Conservation (phyloP, 2,888 invertebrate species). For the Holacanthella duospinosa region DNA sequence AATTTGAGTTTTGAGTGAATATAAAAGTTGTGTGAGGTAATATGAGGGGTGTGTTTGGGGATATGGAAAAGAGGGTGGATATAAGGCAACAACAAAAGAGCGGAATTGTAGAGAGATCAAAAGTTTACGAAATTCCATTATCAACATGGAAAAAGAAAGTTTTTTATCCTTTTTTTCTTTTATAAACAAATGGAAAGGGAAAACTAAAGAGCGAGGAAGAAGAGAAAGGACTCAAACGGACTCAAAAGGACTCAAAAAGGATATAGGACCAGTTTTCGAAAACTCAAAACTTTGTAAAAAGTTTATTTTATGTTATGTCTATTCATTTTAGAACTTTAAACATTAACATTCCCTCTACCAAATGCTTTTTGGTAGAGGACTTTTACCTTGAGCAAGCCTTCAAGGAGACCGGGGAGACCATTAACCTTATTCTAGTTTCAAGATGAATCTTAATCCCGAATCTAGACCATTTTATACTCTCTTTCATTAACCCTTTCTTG, state of each 20-base stretch:
- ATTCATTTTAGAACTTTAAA: not conserved
- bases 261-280: not conserved
- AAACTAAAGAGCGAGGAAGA: not conserved
- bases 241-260: too few relatives aligned
- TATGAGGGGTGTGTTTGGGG: not conserved
- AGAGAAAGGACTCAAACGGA: too few relatives aligned
- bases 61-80: not conserved
- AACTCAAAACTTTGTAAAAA: not conserved
- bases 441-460: conserved; percentile 2
- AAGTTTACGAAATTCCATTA: conserved; percentile 4
- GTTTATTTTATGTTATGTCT: not conserved
- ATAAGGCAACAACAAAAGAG: not conserved
- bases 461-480: not conserved
- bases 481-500: not conserved
- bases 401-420: not conserved
- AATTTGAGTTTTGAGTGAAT: not conserved
- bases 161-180: not conserved
- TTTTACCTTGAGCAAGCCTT: not conserved
- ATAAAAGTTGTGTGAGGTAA: not conserved
- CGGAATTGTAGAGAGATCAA: conserved; percentile 4
- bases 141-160: not conserved
- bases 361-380: not conserved
- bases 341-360: not conserved
- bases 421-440: not conserved
- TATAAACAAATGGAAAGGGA: conserved; percentile 6